Percentiles rank a stretch among this genome's conserved stretches.
phyloP scores from a whole-genome alignment of 2,888 invertebrate genomes.

The Ochropacha duplaris region DNA sequence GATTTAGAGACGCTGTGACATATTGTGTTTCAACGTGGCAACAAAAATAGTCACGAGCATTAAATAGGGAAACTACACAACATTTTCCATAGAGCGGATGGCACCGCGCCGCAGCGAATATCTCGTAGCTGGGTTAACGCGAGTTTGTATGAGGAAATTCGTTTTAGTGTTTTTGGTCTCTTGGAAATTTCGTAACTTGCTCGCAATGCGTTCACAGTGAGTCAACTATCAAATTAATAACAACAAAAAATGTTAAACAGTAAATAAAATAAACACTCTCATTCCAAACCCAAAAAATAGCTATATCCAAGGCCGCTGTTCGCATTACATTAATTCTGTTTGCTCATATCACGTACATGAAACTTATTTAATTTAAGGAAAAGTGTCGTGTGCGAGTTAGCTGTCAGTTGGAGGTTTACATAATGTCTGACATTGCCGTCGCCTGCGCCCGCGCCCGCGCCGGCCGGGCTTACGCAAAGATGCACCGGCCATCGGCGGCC shows the following conservation, averaged over 20 bases:
- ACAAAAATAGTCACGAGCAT: constrained; percentile 41
- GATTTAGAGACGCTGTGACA: constrained; percentile 13
- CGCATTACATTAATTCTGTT: not conserved
- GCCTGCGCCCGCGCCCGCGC: constrained; percentile 22
- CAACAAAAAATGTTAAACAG: constrained; percentile 38
- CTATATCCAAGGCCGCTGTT: not conserved
- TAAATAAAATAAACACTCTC: not conserved
- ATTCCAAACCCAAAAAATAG: not conserved
- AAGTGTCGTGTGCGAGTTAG: constrained; percentile 22
- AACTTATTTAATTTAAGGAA: constrained; percentile 13
- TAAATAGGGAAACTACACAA: constrained; percentile 45
- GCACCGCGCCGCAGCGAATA: constrained; percentile 41
- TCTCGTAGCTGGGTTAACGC: constrained; percentile 54
- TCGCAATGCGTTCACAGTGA: constrained; percentile 37
- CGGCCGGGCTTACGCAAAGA: constrained; percentile 60
- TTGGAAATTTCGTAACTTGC: constrained; percentile 48
- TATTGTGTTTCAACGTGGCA: constrained; percentile 35
- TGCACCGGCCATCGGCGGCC: constrained; percentile 45
- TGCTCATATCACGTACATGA: not conserved
- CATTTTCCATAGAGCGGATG: constrained; percentile 37
- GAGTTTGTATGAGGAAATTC: constrained; percentile 56
- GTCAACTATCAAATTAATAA: constrained; percentile 47
- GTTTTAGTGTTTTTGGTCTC: constrained; percentile 54
- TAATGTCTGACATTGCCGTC: constrained; percentile 62
- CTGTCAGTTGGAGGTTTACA: constrained; percentile 50